A percentile compares a stretch with the other conserved stretches of the same genome.
Conservation (phyloP, 2,113 vertebrate genomes). For the Oxygymnocypris stewartii region DNA sequence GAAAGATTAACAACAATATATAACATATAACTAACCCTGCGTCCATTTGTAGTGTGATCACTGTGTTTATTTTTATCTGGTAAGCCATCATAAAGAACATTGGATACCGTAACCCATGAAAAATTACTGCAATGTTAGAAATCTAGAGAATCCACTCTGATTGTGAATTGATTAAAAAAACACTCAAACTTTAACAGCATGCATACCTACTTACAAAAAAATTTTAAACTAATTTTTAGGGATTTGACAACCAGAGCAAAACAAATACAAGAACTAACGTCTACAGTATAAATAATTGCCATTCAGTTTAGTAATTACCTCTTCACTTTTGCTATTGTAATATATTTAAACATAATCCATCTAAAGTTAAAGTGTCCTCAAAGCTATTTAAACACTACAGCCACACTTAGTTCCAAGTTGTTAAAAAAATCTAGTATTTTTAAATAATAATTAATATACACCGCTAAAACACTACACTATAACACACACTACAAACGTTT, state of each 20-base stretch:
- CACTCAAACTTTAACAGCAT: not conserved
- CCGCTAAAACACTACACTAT: too few species aligned
- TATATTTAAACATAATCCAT: not conserved
- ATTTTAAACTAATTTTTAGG: not conserved
- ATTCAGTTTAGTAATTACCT: not conserved
- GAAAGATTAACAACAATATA: not conserved
- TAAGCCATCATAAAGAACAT: not conserved
- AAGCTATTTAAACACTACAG: not conserved
- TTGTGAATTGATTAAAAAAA: not conserved
- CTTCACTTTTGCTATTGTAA: not conserved
- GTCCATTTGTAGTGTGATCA: not conserved
- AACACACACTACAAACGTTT: not conserved
- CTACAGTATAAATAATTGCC: not conserved
- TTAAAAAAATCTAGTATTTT: not conserved
- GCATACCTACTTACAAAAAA: too few species aligned
- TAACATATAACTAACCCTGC: not conserved
- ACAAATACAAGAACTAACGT: not conserved
- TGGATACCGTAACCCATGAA: not conserved
- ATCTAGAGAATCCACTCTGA: not conserved
- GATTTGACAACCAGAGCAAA: not conserved
- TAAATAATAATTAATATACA: not conserved
- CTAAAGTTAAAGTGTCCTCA: not conserved
- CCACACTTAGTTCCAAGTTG: not conserved
- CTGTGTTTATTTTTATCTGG: conserved; percentile 8
- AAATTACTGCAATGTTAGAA: not conserved